phyloP scores from a whole-genome alignment of 1,140 invertebrate genomes.

The Aporrectodea caliginosa region DNA sequence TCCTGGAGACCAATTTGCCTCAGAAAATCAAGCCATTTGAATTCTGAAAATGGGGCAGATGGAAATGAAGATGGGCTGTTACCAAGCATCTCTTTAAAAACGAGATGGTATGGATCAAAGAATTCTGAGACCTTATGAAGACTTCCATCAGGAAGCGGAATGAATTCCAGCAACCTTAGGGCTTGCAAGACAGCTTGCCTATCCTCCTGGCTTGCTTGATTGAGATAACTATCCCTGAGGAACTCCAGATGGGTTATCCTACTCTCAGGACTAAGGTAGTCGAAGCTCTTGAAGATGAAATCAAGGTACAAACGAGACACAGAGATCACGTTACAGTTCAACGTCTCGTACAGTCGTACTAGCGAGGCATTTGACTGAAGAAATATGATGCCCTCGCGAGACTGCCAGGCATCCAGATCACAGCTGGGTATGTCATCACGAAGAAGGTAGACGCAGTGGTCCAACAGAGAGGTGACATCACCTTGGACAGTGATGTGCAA shows the following conservation, averaged over 20 bases:
- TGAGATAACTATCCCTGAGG: constrained; percentile 22
- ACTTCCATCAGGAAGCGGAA: not conserved
- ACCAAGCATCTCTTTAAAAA: constrained; percentile 24
- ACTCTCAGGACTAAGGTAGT: constrained; percentile 17
- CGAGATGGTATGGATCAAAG: constrained; percentile 28
- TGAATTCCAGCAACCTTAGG: constrained; percentile 24
- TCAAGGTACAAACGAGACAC: constrained; percentile 16
- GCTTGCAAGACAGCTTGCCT: constrained; percentile 15
- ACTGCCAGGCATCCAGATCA: constrained; percentile 24
- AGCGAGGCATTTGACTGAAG: constrained; percentile 20
- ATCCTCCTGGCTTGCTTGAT: constrained; percentile 7
- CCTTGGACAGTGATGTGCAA: constrained; percentile 28
- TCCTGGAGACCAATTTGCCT: constrained; percentile 23
- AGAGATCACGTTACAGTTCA: constrained; percentile 13
- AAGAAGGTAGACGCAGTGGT: constrained; percentile 12
- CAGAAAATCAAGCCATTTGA: constrained; percentile 31
- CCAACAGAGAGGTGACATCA: constrained; percentile 5
- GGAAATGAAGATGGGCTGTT: constrained; percentile 14
- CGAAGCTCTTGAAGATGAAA: constrained; percentile 27
- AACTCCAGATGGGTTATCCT: constrained; percentile 24
- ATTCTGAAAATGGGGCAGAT: constrained; percentile 23
- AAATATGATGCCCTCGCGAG: constrained; percentile 18
- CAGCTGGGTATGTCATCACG: constrained; percentile 18
- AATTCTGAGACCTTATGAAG: constrained; percentile 20
- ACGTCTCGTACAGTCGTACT: constrained; percentile 14